phyloP scores from a whole-genome alignment of 30 jellyfish, hydroid and myxozoan genomes.

The Turritopsis rubra region DNA sequence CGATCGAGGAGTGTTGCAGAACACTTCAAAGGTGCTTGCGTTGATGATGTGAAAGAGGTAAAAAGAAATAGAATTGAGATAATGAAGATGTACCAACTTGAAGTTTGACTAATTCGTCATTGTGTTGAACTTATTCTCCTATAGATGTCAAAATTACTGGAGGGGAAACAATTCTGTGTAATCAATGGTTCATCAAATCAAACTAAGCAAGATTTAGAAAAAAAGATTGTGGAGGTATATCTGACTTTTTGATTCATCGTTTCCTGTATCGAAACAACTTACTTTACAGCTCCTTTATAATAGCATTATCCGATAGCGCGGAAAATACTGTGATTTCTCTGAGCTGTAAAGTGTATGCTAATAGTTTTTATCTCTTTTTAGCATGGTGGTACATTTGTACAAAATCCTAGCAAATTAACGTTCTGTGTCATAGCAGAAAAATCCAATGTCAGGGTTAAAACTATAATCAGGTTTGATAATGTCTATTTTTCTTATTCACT shows the following conservation, averaged over 20 bases:
- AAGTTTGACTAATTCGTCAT: background rate
- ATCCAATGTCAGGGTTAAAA: constrained; percentile 66
- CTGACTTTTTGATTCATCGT: no score
- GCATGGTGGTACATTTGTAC: constrained; percentile 93
- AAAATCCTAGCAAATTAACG: constrained; percentile 61
- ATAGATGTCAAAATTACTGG: constrained; percentile 42
- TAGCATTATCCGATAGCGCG: background rate
- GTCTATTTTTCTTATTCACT: no score
- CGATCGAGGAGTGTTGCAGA: constrained; percentile 42
- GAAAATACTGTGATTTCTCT: no score
- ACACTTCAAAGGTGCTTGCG: constrained; percentile 79
- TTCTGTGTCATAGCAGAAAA: constrained; percentile 81
- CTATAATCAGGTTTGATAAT: constrained; percentile 59
- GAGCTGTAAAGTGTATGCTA: no score
- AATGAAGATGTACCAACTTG: background rate
- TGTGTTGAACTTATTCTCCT: background rate
- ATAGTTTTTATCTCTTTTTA: constrained; percentile 6
- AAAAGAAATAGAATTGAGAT: background rate
- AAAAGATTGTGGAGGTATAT: constrained; percentile 49
- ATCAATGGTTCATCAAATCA: constrained; percentile 57
- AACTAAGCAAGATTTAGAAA: constrained; percentile 52
- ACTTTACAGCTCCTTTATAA: background rate
- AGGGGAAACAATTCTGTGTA: constrained; percentile 66
- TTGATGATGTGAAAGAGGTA: constrained; percentile 57
- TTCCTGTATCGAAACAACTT: no score